Evolutionary conservation across 2,797 vertebrate species (phyloP).

Genomic region (Argya squamiceps): DNA sequence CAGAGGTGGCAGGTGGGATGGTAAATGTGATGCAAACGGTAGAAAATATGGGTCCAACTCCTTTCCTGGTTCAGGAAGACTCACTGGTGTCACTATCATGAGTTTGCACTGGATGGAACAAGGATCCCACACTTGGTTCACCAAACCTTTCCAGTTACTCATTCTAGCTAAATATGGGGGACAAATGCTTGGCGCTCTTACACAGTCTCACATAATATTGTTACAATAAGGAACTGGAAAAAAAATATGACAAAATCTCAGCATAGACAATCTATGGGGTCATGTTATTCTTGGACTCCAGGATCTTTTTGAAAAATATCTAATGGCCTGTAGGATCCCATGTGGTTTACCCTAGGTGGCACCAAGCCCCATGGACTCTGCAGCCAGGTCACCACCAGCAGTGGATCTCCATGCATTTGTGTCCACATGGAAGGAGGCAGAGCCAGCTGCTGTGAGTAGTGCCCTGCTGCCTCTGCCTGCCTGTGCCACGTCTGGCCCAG

Average conservation of each 20-base stretch:
- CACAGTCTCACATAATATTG: not conserved
- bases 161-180: not conserved
- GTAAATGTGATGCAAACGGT: not conserved
- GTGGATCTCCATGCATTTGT: accelerated
- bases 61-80: not conserved
- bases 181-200: not conserved
- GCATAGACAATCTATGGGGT: not conserved
- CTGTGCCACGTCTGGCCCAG: not conserved
- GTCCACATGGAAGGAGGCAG: not conserved
- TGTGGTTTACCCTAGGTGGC: not conserved
- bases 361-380: not conserved
- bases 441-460: not conserved
- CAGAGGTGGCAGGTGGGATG: conserved; percentile 30
- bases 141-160: not conserved
- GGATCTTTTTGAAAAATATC: not conserved
- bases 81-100: not conserved
- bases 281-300: not conserved
- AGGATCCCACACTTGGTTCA: not conserved
- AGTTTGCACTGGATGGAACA: not conserved
- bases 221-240: not conserved
- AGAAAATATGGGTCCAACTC: not conserved
- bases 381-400: not conserved
- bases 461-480: not conserved
- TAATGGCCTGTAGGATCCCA: not conserved
- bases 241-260: not conserved